These are phyloP conservation scores for Drosophila grimshawi DNA, from an alignment of 1,140 invertebrate genomes.

Conservation along the genomic window DNA sequence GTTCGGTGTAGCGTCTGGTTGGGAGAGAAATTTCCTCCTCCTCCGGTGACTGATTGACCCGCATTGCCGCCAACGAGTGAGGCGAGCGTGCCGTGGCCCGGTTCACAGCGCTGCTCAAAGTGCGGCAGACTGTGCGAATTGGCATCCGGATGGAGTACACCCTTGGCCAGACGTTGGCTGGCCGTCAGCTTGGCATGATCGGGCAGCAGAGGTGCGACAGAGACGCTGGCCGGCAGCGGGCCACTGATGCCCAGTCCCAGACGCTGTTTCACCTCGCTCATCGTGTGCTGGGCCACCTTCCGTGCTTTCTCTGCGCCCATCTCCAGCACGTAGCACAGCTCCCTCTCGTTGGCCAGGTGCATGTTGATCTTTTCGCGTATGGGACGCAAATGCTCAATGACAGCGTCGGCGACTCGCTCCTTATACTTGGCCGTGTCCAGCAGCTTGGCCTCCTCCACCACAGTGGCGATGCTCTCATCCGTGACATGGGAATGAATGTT, in stretches of 20 bases:
- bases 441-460: conserved; percentile 88
- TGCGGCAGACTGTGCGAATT: conserved; percentile 31
- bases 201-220: conserved; percentile 49
- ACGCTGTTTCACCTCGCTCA: conserved; percentile 88
- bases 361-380: conserved; percentile 88
- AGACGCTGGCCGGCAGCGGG: conserved; percentile 40
- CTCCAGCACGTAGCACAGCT: conserved; percentile 89
- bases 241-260: conserved; percentile 86
- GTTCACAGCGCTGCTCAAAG: conserved; percentile 37
- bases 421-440: conserved; percentile 94
- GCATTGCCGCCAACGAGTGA: conserved; percentile 15
- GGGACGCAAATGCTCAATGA: conserved; percentile 90
- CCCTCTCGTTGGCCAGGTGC: conserved; percentile 87
- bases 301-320: conserved; percentile 89
- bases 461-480: conserved; percentile 88
- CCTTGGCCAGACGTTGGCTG: conserved; percentile 46
- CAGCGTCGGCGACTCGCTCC: conserved; percentile 89
- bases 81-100: background rate
- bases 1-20: background rate
- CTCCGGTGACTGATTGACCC: conserved; percentile 23
- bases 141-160: conserved; percentile 6
- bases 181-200: conserved; percentile 46
- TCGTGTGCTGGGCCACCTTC: conserved; percentile 88
- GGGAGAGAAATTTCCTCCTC: background rate
- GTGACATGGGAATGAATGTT: conserved; percentile 92